Conservation (phyloP, 2,113 vertebrate species). For the Trematocara macrostoma region DNA sequence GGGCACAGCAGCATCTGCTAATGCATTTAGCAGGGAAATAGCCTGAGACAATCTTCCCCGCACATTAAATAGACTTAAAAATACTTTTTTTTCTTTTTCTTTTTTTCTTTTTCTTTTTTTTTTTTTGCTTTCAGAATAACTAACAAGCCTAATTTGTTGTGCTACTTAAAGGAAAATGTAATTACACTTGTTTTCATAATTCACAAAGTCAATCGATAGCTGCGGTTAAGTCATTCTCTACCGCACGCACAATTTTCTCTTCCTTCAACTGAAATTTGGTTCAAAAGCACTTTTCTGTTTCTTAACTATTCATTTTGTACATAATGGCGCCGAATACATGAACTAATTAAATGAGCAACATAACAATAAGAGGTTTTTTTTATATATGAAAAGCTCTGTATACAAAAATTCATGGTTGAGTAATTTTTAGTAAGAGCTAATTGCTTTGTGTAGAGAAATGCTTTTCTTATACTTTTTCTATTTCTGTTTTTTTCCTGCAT, state of each 20-base stretch:
- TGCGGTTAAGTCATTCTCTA: conserved; percentile 31
- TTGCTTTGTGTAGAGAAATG: not conserved
- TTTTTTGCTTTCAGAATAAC: conserved; percentile 32
- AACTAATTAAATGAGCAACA: not conserved
- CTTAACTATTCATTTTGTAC: not conserved
- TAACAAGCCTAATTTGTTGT: conserved; percentile 57
- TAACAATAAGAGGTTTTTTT: not conserved
- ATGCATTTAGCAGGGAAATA: conserved; percentile 62
- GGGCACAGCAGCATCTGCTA: conserved; percentile 57
- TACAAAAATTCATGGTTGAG: not conserved
- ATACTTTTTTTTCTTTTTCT: not conserved
- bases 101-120: not conserved
- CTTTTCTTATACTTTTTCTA: not conserved
- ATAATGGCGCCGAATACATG: not conserved
- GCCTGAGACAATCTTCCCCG: conserved; percentile 49
- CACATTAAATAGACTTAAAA: conserved; percentile 31
- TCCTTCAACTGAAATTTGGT: conserved; percentile 5
- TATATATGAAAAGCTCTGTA: not conserved
- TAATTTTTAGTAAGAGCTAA: not conserved
- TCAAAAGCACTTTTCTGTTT: not conserved
- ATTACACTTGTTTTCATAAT: conserved; percentile 63
- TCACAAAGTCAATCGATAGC: conserved; percentile 53
- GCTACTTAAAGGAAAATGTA: conserved; percentile 64
- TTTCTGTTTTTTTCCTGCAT: conserved; percentile 35
- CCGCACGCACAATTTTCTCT: conserved; percentile 14